These are phyloP conservation scores for Distichodus sexfasciatus DNA, from an alignment of 2,797 vertebrate species.

Conservation along the genomic window DNA sequence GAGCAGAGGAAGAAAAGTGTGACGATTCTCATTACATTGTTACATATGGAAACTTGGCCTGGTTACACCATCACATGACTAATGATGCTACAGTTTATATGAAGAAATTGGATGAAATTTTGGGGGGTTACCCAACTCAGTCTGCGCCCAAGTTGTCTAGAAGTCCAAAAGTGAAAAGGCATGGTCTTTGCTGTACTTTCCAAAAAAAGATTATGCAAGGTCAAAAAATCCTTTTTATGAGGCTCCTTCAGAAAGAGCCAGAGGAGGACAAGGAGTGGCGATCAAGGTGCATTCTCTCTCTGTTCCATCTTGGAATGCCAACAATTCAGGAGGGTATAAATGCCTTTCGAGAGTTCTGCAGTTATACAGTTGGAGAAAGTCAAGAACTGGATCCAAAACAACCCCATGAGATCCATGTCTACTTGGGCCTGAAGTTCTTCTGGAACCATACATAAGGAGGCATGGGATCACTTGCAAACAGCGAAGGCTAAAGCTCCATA, in stretches of 20 bases:
- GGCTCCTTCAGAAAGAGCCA: conserved; percentile 45
- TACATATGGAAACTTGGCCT: conserved; percentile 53
- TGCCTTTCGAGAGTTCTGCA: conserved; percentile 40
- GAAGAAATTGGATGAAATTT: conserved; percentile 42
- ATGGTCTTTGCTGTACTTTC: conserved; percentile 49
- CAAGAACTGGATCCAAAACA: conserved; percentile 42
- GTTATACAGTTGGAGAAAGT: conserved; percentile 46
- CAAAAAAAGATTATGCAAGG: conserved; percentile 47
- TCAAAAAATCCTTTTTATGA: conserved; percentile 46
- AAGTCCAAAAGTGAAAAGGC: conserved; percentile 52
- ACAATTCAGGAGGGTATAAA: conserved; percentile 39
- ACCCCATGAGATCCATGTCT: conserved; percentile 48
- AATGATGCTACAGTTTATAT: conserved; percentile 24
- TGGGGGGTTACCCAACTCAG: background rate
- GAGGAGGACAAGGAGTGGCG: conserved; percentile 55
- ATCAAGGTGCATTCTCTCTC: conserved; percentile 46
- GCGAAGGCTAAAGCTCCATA: conserved; percentile 43
- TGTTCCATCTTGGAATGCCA: conserved; percentile 51
- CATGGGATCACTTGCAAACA: conserved; percentile 47
- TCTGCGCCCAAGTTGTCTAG: conserved; percentile 19
- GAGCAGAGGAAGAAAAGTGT: conserved; percentile 27
- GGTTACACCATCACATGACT: conserved; percentile 45
- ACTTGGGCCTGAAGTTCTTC: conserved; percentile 51
- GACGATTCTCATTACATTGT: conserved; percentile 21
- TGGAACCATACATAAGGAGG: conserved; percentile 49